Conservation (phyloP, 2,888 invertebrate species). For the Chrysolina americana region DNA sequence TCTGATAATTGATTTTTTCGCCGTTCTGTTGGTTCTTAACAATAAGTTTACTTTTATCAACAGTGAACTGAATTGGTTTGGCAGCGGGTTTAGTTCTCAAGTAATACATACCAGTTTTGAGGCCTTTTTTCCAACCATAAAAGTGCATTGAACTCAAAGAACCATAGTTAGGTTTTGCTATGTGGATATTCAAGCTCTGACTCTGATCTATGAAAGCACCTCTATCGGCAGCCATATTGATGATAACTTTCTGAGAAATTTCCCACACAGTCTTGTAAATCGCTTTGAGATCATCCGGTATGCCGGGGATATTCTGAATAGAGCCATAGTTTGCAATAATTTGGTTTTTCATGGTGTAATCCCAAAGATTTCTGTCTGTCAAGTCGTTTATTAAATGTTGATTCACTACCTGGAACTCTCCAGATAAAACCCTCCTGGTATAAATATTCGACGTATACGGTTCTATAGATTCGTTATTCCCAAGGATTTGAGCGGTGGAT, state of each 20-base stretch:
- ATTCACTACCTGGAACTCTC: slow-evolving; percentile 94
- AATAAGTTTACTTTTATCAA: slow-evolving; percentile 82
- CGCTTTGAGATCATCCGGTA: slow-evolving; percentile 87
- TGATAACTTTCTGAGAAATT: slow-evolving; percentile 91
- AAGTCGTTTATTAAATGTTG: slow-evolving; percentile 95
- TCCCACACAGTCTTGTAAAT: slow-evolving; percentile 99
- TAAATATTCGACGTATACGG: slow-evolving; percentile 99
- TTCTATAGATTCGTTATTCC: slow-evolving; percentile 98
- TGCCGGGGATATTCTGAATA: slow-evolving; percentile 87
- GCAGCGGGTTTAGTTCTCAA: slow-evolving; percentile 96
- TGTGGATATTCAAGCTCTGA: slow-evolving; percentile 97
- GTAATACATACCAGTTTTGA: slow-evolving; percentile 99
- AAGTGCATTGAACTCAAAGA: slow-evolving; percentile 98
- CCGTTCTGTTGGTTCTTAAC: slow-evolving; percentile 32
- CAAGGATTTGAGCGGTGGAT: slow-evolving; percentile 98
- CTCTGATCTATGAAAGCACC: slow-evolving; percentile 99
- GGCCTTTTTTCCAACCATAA: slow-evolving; percentile 95
- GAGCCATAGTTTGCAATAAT: slow-evolving; percentile 94
- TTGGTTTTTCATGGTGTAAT: slow-evolving; percentile 94
- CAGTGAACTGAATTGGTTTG: slow-evolving; percentile 97
- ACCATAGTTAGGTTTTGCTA: slow-evolving; percentile 94
- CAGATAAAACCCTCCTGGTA: slow-evolving; percentile 92
- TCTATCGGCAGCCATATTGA: slow-evolving; percentile 97
- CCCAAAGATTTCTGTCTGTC: slow-evolving; percentile 92
- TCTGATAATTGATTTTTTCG: neutral